Percentiles rank a stretch among this genome's conserved stretches.
Evolutionary conservation across 2,113 vertebrate species (phyloP).

Genomic region (Chloroceryle aenea): DNA sequence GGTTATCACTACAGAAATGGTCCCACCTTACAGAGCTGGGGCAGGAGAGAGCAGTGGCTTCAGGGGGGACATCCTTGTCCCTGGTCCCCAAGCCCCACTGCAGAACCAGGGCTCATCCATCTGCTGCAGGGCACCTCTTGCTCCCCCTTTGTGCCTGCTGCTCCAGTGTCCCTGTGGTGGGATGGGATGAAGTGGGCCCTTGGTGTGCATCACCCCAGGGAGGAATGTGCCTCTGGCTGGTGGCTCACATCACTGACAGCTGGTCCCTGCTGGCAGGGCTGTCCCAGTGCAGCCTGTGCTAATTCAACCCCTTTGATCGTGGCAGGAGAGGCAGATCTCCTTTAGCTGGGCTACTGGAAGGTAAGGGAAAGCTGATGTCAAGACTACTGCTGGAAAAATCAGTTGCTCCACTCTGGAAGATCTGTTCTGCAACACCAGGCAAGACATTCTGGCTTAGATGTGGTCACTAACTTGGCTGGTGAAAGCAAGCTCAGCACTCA

Average conservation of each 20-base stretch:
- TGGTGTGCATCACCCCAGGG: accelerated
- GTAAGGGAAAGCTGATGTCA: not conserved
- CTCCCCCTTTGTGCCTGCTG: accelerated
- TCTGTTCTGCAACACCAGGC: not conserved
- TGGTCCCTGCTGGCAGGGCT: not conserved
- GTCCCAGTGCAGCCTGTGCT: not conserved
- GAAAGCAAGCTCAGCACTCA: not conserved
- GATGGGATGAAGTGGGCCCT: accelerated
- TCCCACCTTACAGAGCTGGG: not conserved
- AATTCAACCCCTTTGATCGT: not conserved
- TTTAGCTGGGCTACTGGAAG: not conserved
- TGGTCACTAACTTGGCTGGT: not conserved
- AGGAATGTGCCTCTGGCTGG: accelerated
- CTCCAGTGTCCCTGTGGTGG: accelerated
- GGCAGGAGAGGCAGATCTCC: accelerated
- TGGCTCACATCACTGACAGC: not conserved
- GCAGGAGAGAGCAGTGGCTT: not conserved
- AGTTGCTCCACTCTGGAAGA: accelerated
- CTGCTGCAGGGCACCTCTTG: not conserved
- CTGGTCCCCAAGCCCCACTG: not conserved
- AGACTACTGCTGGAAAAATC: not conserved
- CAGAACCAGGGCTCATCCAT: not conserved
- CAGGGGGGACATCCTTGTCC: not conserved
- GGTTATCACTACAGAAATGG: not conserved
- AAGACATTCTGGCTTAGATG: not conserved